A percentile compares a stretch with the other conserved stretches of the same genome.
These are phyloP conservation scores for Eupelmus urozonus DNA, from an alignment of 2,888 invertebrate genomes.

Conservation along the genomic window DNA sequence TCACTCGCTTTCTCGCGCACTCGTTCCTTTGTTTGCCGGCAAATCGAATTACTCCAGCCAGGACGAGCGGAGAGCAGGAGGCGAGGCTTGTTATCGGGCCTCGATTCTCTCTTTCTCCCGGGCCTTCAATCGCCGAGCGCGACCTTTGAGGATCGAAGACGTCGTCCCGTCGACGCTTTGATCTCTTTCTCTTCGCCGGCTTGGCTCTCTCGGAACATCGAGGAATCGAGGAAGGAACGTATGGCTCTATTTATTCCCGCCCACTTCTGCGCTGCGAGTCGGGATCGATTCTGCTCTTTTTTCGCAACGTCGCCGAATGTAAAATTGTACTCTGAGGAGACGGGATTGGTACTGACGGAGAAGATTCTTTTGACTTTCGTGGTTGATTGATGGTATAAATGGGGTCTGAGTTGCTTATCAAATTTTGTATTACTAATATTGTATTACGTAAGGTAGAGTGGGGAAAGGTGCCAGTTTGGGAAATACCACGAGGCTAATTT, in stretches of 20 bases:
- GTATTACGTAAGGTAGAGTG: too few relatives aligned
- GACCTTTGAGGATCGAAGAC: slow-evolving; percentile 55
- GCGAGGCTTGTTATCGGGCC: slow-evolving; percentile 27
- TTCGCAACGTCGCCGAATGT: too few relatives aligned
- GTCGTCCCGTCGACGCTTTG: slow-evolving; percentile 43
- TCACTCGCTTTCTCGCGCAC: too few relatives aligned
- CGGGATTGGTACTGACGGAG: too few relatives aligned
- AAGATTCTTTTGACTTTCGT: too few relatives aligned
- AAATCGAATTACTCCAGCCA: slow-evolving; percentile 52
- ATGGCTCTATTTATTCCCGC: slow-evolving; percentile 32
- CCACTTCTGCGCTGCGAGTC: neutral
- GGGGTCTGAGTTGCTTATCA: too few relatives aligned
- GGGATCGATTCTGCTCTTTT: neutral
- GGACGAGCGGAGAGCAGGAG: neutral
- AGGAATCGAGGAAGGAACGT: slow-evolving; percentile 37
- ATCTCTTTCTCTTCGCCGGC: slow-evolving; percentile 8
- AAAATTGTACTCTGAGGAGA: too few relatives aligned
- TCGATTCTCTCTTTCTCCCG: slow-evolving; percentile 5
- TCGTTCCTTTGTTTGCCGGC: slow-evolving; percentile 45
- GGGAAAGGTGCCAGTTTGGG: too few relatives aligned
- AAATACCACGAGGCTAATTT: too few relatives aligned
- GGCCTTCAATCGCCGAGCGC: slow-evolving; percentile 48
- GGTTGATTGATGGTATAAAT: too few relatives aligned
- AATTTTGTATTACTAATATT: too few relatives aligned
- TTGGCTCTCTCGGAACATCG: neutral